phyloP scores from a whole-genome alignment of 2,113 vertebrate species.

The Alligator sinensis region DNA sequence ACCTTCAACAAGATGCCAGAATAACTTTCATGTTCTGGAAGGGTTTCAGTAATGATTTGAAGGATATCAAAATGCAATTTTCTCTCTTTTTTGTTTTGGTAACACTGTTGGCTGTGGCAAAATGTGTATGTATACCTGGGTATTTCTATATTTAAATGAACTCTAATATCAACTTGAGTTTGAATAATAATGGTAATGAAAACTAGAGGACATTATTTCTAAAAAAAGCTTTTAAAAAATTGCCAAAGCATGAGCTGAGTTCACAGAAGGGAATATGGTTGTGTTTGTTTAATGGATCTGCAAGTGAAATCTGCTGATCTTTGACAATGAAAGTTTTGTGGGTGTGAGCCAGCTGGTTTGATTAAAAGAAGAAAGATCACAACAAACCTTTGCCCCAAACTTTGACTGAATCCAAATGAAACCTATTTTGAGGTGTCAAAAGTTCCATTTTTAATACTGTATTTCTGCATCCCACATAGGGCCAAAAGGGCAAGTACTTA shows the following conservation, averaged over 20 bases:
- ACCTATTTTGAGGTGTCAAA: conserved; percentile 48
- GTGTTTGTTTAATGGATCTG: conserved; percentile 62
- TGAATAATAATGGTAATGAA: neutral
- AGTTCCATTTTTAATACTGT: conserved; percentile 32
- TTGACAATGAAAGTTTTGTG: conserved; percentile 57
- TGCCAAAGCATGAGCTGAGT: conserved; percentile 52
- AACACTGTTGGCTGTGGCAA: neutral
- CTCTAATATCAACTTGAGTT: neutral
- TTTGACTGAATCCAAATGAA: conserved; percentile 54
- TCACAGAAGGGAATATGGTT: conserved; percentile 53
- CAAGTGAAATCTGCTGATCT: conserved; percentile 63
- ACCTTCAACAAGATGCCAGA: conserved; percentile 76
- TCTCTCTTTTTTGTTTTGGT: neutral
- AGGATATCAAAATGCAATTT: conserved; percentile 50
- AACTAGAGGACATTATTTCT: conserved; percentile 29
- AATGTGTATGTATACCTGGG: neutral
- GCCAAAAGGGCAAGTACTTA: neutral
- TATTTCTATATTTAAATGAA: neutral
- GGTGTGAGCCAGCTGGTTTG: conserved; percentile 44
- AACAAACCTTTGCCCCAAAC: conserved; percentile 57
- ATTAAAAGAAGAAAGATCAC: conserved; percentile 55
- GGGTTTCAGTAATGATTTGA: conserved; percentile 66
- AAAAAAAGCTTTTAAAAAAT: conserved; percentile 50
- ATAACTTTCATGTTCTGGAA: conserved; percentile 72
- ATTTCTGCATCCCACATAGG: neutral